Evolutionary conservation across 2,888 invertebrate species (phyloP).

Genomic region (Pyrrhosoma nymphula): DNA sequence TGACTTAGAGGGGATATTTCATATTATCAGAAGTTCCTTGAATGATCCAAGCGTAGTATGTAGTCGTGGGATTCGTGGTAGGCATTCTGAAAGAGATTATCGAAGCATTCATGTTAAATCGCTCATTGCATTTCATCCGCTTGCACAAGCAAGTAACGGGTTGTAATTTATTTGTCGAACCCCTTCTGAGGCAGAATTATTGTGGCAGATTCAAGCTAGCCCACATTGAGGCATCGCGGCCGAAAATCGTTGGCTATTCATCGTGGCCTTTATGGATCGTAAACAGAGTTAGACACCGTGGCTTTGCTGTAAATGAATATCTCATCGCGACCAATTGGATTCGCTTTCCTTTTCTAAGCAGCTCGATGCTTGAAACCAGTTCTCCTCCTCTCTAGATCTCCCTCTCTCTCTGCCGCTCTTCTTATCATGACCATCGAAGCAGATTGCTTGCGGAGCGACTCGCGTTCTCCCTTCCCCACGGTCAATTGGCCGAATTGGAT

Average conservation of each 20-base stretch:
- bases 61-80: too few relatives aligned
- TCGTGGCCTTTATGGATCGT: not conserved
- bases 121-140: too few relatives aligned
- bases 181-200: not conserved
- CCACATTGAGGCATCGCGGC: not conserved
- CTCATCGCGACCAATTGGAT: not conserved
- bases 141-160: too few relatives aligned
- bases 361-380: not conserved
- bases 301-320: not conserved
- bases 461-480: not conserved
- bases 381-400: not conserved
- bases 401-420: not conserved
- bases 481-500: constrained; percentile 52
- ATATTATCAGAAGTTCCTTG: not conserved
- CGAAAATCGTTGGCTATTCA: not conserved
- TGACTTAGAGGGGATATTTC: too few relatives aligned
- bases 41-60: too few relatives aligned
- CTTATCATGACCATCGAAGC: not conserved
- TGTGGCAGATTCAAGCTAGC: not conserved
- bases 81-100: too few relatives aligned
- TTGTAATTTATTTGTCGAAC: too few relatives aligned
- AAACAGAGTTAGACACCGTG: not conserved
- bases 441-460: not conserved
- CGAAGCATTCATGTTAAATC: too few relatives aligned
- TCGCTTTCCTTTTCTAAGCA: not conserved